Percentiles rank a stretch among this genome's conserved stretches.
phyloP scores from a whole-genome alignment of 2,113 vertebrate species.

The Calyptomena viridis region DNA sequence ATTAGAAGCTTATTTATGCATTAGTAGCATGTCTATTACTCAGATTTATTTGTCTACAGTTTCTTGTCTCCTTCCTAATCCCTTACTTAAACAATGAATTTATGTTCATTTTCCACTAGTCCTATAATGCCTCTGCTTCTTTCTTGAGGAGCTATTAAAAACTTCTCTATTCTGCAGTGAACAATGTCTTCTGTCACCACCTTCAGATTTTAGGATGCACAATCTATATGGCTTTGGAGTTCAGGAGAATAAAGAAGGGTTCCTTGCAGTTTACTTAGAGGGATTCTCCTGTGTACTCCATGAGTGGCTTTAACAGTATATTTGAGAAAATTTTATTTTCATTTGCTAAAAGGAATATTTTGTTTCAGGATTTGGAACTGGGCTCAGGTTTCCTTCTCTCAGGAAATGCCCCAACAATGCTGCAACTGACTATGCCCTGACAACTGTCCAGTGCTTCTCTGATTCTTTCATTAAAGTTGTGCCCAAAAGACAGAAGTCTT shows the following conservation, averaged over 20 bases:
- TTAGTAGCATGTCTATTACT: neutral
- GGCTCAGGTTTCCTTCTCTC: neutral
- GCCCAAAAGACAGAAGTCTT: neutral
- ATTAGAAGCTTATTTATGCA: neutral
- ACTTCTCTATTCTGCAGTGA: neutral
- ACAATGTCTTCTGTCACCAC: neutral
- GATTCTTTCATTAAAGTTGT: neutral
- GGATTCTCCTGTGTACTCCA: neutral
- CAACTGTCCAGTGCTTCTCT: neutral
- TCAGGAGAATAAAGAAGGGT: neutral
- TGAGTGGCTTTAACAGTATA: neutral
- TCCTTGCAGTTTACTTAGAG: neutral
- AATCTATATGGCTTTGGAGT: neutral
- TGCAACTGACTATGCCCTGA: neutral
- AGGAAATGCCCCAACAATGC: neutral
- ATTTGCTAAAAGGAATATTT: neutral
- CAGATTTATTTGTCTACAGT: neutral
- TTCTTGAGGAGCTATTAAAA: slow-evolving; percentile 4
- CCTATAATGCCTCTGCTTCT: neutral
- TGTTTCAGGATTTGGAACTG: neutral
- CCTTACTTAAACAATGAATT: slow-evolving; percentile 25
- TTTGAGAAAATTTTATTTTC: neutral
- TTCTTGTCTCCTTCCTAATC: slow-evolving; percentile 36
- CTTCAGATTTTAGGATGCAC: neutral
- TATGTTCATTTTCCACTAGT: neutral